These are phyloP conservation scores for Periparus ater DNA, from an alignment of 2,797 vertebrate species.

Conservation along the genomic window DNA sequence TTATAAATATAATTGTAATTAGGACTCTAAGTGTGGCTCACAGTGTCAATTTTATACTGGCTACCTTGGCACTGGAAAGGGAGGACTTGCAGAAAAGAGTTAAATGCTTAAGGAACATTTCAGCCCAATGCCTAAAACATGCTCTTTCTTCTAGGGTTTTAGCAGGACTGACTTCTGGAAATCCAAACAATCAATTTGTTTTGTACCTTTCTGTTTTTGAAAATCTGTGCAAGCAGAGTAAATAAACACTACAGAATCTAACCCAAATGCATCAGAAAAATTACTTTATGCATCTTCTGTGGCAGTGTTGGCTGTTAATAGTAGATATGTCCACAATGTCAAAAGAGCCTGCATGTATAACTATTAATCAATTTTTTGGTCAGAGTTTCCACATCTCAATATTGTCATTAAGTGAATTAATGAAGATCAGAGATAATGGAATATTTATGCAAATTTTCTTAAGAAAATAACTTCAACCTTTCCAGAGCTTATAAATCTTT, in stretches of 20 bases:
- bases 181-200: background rate
- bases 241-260: background rate
- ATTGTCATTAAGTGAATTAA: slow-evolving; percentile 33
- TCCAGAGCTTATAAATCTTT: background rate
- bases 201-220: background rate
- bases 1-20: background rate
- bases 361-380: background rate
- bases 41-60: background rate
- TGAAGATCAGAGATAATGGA: slow-evolving; percentile 17
- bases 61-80: background rate
- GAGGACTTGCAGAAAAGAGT: background rate
- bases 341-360: background rate
- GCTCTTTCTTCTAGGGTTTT: background rate
- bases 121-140: background rate
- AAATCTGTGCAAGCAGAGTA: background rate
- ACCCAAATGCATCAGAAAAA: background rate
- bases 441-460: slow-evolving; percentile 47
- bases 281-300: background rate
- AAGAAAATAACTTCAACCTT: background rate
- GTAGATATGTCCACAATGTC: background rate
- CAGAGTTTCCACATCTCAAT: background rate
- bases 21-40: background rate
- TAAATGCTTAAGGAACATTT: background rate
- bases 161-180: background rate
- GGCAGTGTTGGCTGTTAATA: background rate